A percentile compares a stretch with the other conserved stretches of the same genome.
These are phyloP conservation scores for Brenthis daphne DNA, from an alignment of 2,888 invertebrate genomes.

Conservation along the genomic window DNA sequence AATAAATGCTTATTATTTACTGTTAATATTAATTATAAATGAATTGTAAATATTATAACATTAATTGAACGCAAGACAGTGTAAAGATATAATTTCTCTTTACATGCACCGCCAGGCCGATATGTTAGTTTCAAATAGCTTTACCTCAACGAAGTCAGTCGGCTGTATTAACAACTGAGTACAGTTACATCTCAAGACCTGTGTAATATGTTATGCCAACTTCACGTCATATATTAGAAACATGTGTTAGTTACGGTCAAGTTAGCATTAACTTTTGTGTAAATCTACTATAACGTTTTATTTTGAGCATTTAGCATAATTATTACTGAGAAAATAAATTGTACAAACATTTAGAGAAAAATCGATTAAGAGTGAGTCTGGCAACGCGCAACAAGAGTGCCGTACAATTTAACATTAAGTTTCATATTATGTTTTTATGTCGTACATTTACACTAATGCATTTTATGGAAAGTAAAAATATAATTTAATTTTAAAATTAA, in stretches of 20 bases:
- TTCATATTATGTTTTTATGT: too few relatives aligned
- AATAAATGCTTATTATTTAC: too few relatives aligned
- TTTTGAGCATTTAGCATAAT: background rate
- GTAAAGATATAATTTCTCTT: constrained; percentile 14
- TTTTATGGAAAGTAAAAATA: too few relatives aligned
- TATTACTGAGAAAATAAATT: too few relatives aligned
- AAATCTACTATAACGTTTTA: background rate
- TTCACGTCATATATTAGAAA: constrained; percentile 28
- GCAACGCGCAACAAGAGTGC: too few relatives aligned
- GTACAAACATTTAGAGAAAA: too few relatives aligned
- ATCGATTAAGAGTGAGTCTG: too few relatives aligned
- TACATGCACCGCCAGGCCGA: constrained; percentile 14
- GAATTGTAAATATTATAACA: constrained; percentile 5
- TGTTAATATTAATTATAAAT: background rate
- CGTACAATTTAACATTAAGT: too few relatives aligned
- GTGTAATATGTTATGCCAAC: constrained; percentile 36
- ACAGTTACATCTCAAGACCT: constrained; percentile 22
- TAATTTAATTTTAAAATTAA: too few relatives aligned
- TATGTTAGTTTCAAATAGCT: constrained; percentile 4
- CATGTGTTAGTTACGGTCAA: constrained; percentile 18
- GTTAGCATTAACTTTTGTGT: constrained; percentile 8
- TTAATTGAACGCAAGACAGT: constrained; percentile 8
- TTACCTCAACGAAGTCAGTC: background rate
- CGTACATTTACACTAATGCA: too few relatives aligned
- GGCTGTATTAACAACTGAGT: constrained; percentile 19